These are phyloP conservation scores for Lucinisca nassula DNA, from an alignment of 2,888 invertebrate genomes.

Conservation along the genomic window DNA sequence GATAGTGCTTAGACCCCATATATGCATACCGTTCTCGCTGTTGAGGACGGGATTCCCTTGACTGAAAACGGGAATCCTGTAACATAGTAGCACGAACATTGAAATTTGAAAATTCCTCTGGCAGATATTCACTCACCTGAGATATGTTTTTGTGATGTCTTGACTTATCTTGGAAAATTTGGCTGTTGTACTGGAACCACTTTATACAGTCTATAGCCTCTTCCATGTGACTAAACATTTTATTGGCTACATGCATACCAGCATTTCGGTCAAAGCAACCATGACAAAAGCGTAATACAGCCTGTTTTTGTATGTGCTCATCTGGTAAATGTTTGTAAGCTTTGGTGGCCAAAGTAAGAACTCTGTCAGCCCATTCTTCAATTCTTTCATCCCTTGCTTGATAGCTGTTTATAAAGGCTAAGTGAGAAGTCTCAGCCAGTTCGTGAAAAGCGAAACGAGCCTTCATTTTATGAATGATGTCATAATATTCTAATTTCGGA, in stretches of 20 bases:
- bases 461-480: conserved; percentile 5
- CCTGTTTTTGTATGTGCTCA: conserved; percentile 16
- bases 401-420: background rate
- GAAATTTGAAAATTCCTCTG: background rate
- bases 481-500: background rate
- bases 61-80: no score
- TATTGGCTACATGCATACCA: conserved; percentile 7
- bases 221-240: conserved; percentile 28
- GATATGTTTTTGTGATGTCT: background rate
- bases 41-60: no score
- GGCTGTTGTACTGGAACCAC: conserved; percentile 15
- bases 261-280: conserved; percentile 4
- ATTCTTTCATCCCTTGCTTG: conserved; percentile 2
- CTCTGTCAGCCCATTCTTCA: conserved; percentile 29
- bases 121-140: background rate
- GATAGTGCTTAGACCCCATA: background rate
- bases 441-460: conserved; percentile 7
- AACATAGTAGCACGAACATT: background rate
- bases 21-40: background rate
- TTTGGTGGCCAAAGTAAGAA: background rate
- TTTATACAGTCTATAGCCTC: conserved; percentile 35
- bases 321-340: background rate
- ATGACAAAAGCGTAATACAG: conserved; percentile 18
- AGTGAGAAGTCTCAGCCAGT: conserved; percentile 15
- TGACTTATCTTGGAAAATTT: background rate